A percentile compares a stretch with the other conserved stretches of the same genome.
Evolutionary conservation across 1,140 invertebrate species (phyloP).

Genomic region (Magallana ariakensis): DNA sequence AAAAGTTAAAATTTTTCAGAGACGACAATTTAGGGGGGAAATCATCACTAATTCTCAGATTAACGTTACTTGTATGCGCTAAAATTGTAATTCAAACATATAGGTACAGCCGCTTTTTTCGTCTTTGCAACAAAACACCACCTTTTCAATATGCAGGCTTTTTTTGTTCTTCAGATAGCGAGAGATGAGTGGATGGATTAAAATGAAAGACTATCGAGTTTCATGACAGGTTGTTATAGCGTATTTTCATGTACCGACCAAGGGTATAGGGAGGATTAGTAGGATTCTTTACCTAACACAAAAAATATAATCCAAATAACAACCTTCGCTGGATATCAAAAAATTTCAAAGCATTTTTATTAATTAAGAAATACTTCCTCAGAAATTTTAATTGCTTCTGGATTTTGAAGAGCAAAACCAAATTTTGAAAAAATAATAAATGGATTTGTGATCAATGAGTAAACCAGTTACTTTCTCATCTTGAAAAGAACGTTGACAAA

Average conservation of each 20-base stretch:
- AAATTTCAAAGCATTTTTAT: constrained; percentile 28
- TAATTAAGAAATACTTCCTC: constrained; percentile 6
- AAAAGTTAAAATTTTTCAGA: constrained; percentile 5
- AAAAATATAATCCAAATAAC: neutral
- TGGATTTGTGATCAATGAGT: neutral
- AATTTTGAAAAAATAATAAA: neutral
- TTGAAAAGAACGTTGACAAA: constrained; percentile 37
- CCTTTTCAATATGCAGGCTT: too few relatives aligned
- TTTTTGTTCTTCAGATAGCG: neutral
- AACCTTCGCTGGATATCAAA: neutral
- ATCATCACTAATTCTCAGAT: neutral
- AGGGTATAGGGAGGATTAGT: constrained; percentile 15
- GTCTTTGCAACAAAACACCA: too few relatives aligned
- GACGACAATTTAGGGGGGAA: neutral
- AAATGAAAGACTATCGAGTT: constrained; percentile 1
- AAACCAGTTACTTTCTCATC: neutral
- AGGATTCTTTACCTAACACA: neutral
- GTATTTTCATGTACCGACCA: neutral
- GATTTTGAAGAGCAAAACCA: constrained; percentile 3
- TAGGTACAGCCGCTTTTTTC: too few relatives aligned
- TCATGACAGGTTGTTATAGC: neutral
- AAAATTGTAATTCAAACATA: too few relatives aligned
- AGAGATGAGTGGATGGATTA: constrained; percentile 4
- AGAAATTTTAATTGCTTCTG: neutral
- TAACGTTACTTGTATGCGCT: neutral